These are phyloP conservation scores for Drosophila austrosaltans DNA, from an alignment of 2,888 invertebrate species.

Conservation along the genomic window DNA sequence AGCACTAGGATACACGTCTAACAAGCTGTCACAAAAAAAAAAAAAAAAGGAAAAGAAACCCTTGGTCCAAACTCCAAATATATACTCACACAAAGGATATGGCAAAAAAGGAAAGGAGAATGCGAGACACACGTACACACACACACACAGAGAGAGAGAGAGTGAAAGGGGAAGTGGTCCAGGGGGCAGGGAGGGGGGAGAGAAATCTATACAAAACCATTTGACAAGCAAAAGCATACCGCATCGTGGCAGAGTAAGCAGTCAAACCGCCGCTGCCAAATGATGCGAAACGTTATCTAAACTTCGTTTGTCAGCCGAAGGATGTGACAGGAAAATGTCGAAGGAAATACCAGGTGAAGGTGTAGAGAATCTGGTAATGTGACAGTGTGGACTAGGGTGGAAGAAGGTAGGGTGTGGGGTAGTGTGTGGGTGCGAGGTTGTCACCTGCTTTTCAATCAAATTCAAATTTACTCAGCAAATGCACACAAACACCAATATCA, in stretches of 20 bases:
- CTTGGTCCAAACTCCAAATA: conserved; percentile 25
- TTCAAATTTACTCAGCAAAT: conserved; percentile 74
- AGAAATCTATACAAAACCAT: conserved; percentile 76
- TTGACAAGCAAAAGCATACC: conserved; percentile 69
- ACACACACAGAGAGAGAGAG: not conserved
- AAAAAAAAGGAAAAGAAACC: conserved; percentile 43
- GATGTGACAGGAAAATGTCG: conserved; percentile 25
- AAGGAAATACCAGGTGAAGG: conserved; percentile 15
- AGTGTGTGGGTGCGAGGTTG: conserved; percentile 39
- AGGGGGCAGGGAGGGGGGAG: not conserved
- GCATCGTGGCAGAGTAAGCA: conserved; percentile 73
- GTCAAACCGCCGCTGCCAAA: conserved; percentile 70
- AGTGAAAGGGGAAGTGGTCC: not conserved
- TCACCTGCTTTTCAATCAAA: conserved; percentile 79
- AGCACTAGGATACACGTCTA: conserved; percentile 64
- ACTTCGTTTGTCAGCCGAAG: conserved; percentile 59
- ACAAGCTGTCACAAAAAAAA: conserved; percentile 75
- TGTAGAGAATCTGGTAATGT: no score
- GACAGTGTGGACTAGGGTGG: not conserved
- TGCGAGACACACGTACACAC: not conserved
- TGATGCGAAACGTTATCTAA: conserved; percentile 79
- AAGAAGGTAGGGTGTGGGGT: not conserved
- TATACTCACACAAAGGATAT: not conserved
- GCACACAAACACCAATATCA: conserved; percentile 35
- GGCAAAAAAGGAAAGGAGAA: not conserved